Percentiles rank a stretch among this genome's conserved stretches.
Conservation (phyloP, 2,113 vertebrate genomes). For the Psilopsiagon aurifrons region DNA sequence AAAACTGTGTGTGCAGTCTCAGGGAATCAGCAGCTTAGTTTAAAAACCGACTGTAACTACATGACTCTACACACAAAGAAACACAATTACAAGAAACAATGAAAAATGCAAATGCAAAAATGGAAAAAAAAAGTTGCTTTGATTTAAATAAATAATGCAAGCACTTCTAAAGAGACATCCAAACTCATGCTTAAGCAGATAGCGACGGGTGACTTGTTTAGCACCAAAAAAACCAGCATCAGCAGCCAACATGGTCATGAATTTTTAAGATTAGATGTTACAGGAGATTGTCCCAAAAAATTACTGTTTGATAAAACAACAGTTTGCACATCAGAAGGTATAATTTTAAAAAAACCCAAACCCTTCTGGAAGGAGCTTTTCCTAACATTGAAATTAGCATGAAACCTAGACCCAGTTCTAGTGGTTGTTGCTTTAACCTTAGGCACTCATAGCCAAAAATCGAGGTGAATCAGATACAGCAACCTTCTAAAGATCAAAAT, state of each 20-base stretch:
- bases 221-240: neutral
- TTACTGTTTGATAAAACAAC: neutral
- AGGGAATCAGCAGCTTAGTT: neutral
- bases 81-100: constrained; percentile 10
- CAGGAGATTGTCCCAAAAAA: accelerated
- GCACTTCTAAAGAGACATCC: neutral
- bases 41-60: neutral
- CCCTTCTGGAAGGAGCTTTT: neutral
- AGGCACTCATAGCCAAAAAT: neutral
- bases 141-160: neutral
- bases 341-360: neutral
- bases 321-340: neutral
- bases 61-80: neutral
- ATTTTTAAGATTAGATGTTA: neutral
- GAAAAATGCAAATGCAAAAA: neutral
- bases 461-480: neutral
- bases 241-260: neutral
- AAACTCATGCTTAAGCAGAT: neutral
- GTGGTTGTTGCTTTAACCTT: neutral
- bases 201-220: neutral
- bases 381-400: neutral
- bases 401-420: neutral
- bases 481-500: neutral
- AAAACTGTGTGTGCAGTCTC: neutral
- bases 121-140: neutral